phyloP scores from a whole-genome alignment of 2,113 vertebrate genomes.

The Notarius quadriscutis region DNA sequence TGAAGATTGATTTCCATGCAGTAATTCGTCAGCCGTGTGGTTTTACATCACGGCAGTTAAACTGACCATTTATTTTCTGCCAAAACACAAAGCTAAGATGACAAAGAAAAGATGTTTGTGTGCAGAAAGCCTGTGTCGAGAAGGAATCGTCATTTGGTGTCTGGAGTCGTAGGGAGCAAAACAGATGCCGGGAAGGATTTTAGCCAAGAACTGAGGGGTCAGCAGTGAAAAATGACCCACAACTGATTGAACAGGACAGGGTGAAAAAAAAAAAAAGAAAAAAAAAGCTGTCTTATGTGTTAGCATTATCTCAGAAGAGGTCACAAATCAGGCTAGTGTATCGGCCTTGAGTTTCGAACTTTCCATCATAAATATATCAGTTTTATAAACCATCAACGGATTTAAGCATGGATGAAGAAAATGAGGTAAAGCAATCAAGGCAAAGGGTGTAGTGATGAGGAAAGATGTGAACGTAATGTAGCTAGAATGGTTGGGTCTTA shows the following conservation, averaged over 20 bases:
- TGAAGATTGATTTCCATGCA: background rate
- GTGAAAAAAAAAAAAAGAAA: background rate
- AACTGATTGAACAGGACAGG: background rate
- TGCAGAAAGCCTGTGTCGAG: background rate
- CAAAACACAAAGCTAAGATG: background rate
- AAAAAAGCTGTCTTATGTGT: background rate
- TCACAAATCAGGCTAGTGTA: background rate
- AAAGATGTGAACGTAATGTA: slow-evolving; percentile 7
- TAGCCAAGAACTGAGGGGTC: slow-evolving; percentile 1
- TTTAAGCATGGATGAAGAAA: slow-evolving; percentile 1
- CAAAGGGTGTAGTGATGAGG: background rate
- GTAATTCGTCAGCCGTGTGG: background rate
- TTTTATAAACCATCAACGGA: background rate
- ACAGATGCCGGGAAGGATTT: slow-evolving; percentile 23
- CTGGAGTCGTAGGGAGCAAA: slow-evolving; percentile 16
- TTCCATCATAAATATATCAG: background rate
- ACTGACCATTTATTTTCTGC: background rate
- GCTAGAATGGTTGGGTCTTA: background rate
- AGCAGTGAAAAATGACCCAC: background rate
- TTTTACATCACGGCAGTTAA: background rate
- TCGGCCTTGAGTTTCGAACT: background rate
- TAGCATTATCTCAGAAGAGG: background rate
- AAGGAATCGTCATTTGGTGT: background rate
- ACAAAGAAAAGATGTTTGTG: background rate
- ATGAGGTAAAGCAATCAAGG: background rate